Base-by-base conservation (phyloP, 2,113 vertebrate species). In the Rynchops niger region DNA sequence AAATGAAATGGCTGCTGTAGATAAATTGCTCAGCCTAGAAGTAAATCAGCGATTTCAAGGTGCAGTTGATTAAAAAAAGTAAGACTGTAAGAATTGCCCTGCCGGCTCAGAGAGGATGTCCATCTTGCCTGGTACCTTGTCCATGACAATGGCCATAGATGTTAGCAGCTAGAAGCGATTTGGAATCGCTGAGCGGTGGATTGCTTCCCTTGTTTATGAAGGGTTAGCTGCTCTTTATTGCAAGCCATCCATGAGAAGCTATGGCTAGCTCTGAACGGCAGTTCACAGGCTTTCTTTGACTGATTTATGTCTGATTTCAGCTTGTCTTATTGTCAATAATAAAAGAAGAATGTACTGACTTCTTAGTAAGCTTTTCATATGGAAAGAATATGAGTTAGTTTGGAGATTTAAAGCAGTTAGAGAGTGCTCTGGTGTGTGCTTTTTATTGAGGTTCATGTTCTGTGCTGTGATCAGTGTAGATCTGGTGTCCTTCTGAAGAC, bases 61-160 rank as follows among this genome's bases (percentile, higher is more conserved):
- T 92, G 29, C 50, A 52, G 74, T 83, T 93, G 96, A 95, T 97
- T 97, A 94, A 92, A 96, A 96, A 85, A 90, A 49, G 56, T 47
- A 82, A 72, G 87, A 87, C 63, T 45, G 26, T 82, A 80, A 82
- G 82, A 77, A 62, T 2, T 85, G 58, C 77, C 36, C 82, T 93
- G 6, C 73, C 13, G 11, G 36, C 84, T 96, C 45, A 84, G 74
- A 85, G 36, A 77, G 30, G 70, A 80, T 80, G 82, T 82, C 59
- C 45, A 18, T 84, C 83, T 92, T 81, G 59, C 63, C 80, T 8
- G 0, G 25, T 61, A 72, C 58, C 70, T 76, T 88, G 62, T n/a
- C 30, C 29, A 38, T 72, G 69, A 84, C 10, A 26, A 70, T 27
- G 40, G 13, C 53, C 17, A 42, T 40, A 88, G 56, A 34, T 49